Base-by-base conservation (phyloP, 2,113 vertebrate genomes). In the Clarias gariepinus region DNA sequence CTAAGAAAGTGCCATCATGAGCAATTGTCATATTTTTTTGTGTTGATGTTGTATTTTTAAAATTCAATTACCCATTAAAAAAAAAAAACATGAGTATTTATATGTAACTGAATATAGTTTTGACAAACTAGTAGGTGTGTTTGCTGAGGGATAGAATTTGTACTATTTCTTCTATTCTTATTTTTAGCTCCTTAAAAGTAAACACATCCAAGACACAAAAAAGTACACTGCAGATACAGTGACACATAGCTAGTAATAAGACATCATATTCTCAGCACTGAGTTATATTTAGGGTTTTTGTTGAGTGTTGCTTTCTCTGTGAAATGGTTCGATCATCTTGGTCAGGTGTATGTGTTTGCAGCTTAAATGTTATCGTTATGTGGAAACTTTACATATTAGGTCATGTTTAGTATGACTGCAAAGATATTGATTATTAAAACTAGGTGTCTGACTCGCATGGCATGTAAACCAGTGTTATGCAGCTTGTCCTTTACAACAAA, bases 241-340 rank as follows among this genome's bases (percentile, higher is more conserved):
- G 55, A 33, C 23, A 30, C 55, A 36, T 30, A 47, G 63, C 18
- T 47, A 68, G 23, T 73, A 41, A 18, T 8, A 28, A 41, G 23
- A 76, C 19, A 16, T 47, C 15, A 30, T 74, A 52, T 76, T 36
- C 71, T 33, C 23, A 63, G 15, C 57, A 41, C 25, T 47, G 15
- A 7, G 25, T 15, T 74, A 82, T 82, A 64, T 87, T 53, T 87
- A 87, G 61, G 68, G 21, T 57, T 57, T n/a, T 57, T 55, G 15
- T 64, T 58, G 23, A 36, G 58, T 74, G 23, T 61, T 66, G 23
- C 36, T 86, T 61, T 60, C 85, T 19, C 2, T 52, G 36, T 68
- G 86, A 36, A 23, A n/a, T 76, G 64, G 23, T 60, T 84, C 83
- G 68, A 76, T 57, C 58, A 84, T 73, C 53, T 83, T 52, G 63